Evolutionary conservation across 2,797 vertebrate genomes (phyloP).

Genomic region (Salarias fasciatus): DNA sequence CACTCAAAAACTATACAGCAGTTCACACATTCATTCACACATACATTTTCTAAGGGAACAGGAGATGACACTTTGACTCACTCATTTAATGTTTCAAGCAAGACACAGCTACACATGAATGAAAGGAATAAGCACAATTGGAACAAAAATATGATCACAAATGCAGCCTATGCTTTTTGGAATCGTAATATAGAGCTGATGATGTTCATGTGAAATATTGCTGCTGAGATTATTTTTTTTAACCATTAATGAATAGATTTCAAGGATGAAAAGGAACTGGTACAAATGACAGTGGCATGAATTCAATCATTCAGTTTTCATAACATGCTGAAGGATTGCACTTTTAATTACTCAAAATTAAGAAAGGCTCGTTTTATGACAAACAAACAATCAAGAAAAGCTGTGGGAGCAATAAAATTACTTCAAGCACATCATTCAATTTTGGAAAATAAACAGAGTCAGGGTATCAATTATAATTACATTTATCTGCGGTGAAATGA

Average conservation of each 20-base stretch:
- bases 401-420: conserved; percentile 42
- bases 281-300: conserved; percentile 26
- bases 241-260: background rate
- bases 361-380: conserved; percentile 29
- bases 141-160: too few relatives aligned
- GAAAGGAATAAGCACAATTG: too few relatives aligned
- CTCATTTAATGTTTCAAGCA: too few relatives aligned
- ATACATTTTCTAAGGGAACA: too few relatives aligned
- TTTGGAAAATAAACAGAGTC: conserved; percentile 44
- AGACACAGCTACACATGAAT: too few relatives aligned
- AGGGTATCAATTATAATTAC: conserved; percentile 58
- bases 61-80: too few relatives aligned
- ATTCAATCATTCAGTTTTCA: conserved; percentile 46
- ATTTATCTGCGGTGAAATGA: conserved; percentile 51
- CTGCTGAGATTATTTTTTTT: too few relatives aligned
- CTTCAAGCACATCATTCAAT: conserved; percentile 50
- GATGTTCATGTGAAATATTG: background rate
- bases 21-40: too few relatives aligned
- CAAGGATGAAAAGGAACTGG: conserved; percentile 9
- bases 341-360: conserved; percentile 52
- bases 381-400: conserved; percentile 34
- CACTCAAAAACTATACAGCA: too few relatives aligned
- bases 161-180: too few relatives aligned
- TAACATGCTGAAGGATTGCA: conserved; percentile 27
- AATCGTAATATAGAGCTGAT: too few relatives aligned